Percentiles rank a stretch among this genome's conserved stretches.
Conservation (phyloP, 53 echinoderm and acorn worm species). For the Pentamera pediparva region DNA sequence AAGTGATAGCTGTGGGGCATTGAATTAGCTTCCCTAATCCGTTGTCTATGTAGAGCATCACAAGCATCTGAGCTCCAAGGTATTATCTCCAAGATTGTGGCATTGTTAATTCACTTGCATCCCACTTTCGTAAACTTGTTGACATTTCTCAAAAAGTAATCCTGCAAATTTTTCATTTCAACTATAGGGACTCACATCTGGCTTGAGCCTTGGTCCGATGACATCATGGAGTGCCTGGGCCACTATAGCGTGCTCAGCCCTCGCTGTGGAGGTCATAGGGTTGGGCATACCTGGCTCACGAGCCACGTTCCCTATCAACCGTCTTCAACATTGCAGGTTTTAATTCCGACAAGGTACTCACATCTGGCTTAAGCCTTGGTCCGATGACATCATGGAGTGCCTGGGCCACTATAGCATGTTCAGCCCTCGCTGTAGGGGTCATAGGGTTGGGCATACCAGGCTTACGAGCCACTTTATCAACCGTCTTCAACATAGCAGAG, state of each 20-base stretch:
- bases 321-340: slow-evolving; percentile 86
- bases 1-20: too few relatives aligned
- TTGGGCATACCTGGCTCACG: slow-evolving; percentile 67
- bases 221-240: slow-evolving; percentile 83
- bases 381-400: slow-evolving; percentile 89
- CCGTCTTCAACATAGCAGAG: slow-evolving; percentile 78
- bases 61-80: too few relatives aligned
- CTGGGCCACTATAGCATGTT: slow-evolving; percentile 95
- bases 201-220: slow-evolving; percentile 81
- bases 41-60: too few relatives aligned
- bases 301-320: slow-evolving; percentile 66
- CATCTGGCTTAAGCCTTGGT: slow-evolving; percentile 91
- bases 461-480: slow-evolving; percentile 73
- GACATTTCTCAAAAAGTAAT: too few relatives aligned
- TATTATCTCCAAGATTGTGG: too few relatives aligned
- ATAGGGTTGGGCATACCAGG: slow-evolving; percentile 70
- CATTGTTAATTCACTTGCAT: too few relatives aligned
- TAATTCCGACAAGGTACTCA: slow-evolving; percentile 41
- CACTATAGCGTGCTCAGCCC: slow-evolving; percentile 74
- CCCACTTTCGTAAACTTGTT: too few relatives aligned
- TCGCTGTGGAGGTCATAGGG: slow-evolving; percentile 88
- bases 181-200: slow-evolving; percentile 57
- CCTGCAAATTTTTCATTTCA: too few relatives aligned
- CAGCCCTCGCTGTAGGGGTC: slow-evolving; percentile 90
- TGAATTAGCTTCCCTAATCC: too few relatives aligned